phyloP scores from a whole-genome alignment of 1,140 invertebrate genomes.

The Drusus annulatus region DNA sequence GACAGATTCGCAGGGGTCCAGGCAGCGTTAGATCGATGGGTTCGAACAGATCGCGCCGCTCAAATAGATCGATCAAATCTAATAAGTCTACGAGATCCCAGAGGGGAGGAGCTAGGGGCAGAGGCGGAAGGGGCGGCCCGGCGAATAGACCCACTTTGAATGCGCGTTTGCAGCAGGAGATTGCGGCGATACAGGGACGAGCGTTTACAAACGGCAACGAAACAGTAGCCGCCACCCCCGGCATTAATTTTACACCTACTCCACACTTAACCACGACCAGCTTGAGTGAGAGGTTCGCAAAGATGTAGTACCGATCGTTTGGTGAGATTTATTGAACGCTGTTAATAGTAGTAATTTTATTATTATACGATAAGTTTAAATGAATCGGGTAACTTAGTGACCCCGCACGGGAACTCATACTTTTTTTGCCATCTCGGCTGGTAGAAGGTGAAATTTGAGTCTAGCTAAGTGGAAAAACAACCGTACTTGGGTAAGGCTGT shows the following conservation, averaged over 20 bases:
- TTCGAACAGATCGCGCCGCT: constrained; percentile 21
- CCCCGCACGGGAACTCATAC: no score
- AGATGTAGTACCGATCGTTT: constrained; percentile 22
- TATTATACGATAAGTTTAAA: no score
- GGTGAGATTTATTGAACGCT: no score
- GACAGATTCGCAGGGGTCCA: background rate
- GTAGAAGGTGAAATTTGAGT: no score
- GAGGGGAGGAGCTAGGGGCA: constrained; percentile 6
- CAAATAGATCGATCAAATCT: constrained; percentile 2
- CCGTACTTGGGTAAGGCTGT: no score
- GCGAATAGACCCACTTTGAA: constrained; percentile 39
- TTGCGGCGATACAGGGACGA: constrained; percentile 51
- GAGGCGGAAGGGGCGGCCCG: constrained; percentile 10
- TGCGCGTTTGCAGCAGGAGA: constrained; percentile 51
- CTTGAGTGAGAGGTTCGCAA: constrained; percentile 51
- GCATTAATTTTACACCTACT: constrained; percentile 52
- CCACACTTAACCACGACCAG: constrained; percentile 54
- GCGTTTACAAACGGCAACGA: constrained; percentile 11
- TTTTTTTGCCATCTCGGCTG: no score
- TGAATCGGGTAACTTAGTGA: no score
- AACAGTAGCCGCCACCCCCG: background rate
- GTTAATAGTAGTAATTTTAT: no score
- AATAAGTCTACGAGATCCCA: constrained; percentile 10
- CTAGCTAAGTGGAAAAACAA: no score
- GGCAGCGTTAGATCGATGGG: constrained; percentile 27